These are phyloP conservation scores for Alectura lathami DNA, from an alignment of 2,113 vertebrate species.

Conservation along the genomic window DNA sequence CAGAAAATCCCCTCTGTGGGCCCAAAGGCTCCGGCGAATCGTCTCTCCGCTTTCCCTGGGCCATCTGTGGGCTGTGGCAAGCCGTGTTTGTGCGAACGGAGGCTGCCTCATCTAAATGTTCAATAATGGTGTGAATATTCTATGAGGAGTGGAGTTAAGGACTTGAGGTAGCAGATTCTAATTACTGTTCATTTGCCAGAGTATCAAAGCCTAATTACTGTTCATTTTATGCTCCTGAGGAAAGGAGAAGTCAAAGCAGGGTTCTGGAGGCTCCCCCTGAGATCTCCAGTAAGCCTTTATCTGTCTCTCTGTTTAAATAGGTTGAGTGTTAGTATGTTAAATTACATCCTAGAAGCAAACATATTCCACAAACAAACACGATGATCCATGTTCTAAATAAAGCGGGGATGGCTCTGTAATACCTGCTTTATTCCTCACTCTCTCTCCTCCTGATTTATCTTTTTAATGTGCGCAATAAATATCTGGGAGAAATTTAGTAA, in stretches of 20 bases:
- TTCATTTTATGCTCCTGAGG: constrained; percentile 97
- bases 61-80: constrained; percentile 85
- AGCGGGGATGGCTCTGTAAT: constrained; percentile 83
- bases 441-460: constrained; percentile 88
- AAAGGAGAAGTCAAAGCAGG: constrained; percentile 93
- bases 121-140: constrained; percentile 98
- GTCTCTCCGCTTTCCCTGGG: constrained; percentile 86
- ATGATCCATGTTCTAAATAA: constrained; percentile 90
- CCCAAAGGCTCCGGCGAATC: constrained; percentile 92
- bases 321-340: constrained; percentile 87
- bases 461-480: constrained; percentile 89
- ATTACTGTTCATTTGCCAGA: constrained; percentile 99
- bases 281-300: constrained; percentile 92
- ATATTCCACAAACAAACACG: constrained; percentile 97
- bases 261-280: constrained; percentile 93
- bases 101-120: constrained; percentile 97
- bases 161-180: constrained; percentile 96
- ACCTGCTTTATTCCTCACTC: constrained; percentile 82
- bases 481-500: constrained; percentile 88
- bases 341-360: constrained; percentile 90
- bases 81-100: constrained; percentile 88
- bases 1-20: constrained; percentile 99
- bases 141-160: constrained; percentile 93
- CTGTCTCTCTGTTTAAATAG: constrained; percentile 91
- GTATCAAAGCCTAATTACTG: constrained; percentile 99